Conservation (phyloP, 2,797 vertebrate genomes). For the Naso thynnoides region DNA sequence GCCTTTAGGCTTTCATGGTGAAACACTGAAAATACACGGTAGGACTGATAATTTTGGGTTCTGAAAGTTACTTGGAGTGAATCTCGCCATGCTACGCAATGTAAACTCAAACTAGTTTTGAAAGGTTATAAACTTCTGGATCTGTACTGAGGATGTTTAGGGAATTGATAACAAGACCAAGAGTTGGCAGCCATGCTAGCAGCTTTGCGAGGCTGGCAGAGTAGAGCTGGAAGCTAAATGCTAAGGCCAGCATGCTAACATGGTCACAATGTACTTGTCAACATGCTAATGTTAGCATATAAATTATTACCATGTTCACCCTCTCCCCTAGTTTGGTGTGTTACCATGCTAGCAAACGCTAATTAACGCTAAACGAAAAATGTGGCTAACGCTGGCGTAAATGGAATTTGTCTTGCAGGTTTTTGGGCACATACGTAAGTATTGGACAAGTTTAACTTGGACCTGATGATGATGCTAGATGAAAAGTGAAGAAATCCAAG, state of each 20-base stretch:
- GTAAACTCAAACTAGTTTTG: conserved; percentile 24
- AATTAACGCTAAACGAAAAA: background rate
- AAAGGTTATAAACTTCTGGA: conserved; percentile 34
- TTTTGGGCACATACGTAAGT: no score
- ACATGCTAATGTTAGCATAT: background rate
- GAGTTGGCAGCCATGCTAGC: background rate
- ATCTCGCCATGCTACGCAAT: background rate
- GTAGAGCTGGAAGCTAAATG: background rate
- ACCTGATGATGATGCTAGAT: no score
- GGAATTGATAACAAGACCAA: background rate
- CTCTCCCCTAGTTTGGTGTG: background rate
- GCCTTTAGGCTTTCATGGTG: conserved; percentile 49
- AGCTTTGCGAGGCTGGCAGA: background rate
- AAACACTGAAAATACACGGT: conserved; percentile 48
- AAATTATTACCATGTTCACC: background rate
- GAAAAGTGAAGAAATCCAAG: background rate
- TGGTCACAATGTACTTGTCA: background rate
- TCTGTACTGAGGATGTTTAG: background rate
- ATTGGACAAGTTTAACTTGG: no score
- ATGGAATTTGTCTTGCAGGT: background rate
- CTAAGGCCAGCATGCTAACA: background rate
- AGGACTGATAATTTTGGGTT: conserved; percentile 41
- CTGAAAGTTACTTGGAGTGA: conserved; percentile 42
- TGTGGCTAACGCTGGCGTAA: no score
- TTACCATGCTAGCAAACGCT: background rate